Percentiles rank a stretch among this genome's conserved stretches.
Evolutionary conservation across 2,888 invertebrate species (phyloP).

Genomic region (Lithosia quadra): DNA sequence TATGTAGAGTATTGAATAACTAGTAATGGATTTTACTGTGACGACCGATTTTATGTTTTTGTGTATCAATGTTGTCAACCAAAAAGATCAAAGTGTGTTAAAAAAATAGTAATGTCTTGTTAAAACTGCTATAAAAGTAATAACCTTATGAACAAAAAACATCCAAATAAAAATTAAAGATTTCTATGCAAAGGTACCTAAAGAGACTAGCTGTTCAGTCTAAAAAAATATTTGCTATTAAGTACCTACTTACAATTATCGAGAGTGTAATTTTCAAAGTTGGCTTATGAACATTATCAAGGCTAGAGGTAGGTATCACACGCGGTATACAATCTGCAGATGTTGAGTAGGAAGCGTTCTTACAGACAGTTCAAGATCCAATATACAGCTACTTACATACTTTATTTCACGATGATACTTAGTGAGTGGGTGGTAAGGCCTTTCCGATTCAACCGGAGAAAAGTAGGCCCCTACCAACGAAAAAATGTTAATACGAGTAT

Average conservation of each 20-base stretch:
- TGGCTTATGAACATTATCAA: neutral
- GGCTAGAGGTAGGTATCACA: neutral
- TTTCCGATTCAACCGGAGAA: neutral
- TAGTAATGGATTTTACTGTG: neutral
- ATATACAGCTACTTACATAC: neutral
- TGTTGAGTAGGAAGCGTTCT: too few relatives aligned
- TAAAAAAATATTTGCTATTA: too few relatives aligned
- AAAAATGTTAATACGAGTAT: too few relatives aligned
- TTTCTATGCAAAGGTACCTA: too few relatives aligned
- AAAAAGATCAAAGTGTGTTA: neutral
- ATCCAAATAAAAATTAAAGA: too few relatives aligned
- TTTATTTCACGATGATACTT: neutral
- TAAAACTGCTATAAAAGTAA: too few relatives aligned
- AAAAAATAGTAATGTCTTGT: too few relatives aligned
- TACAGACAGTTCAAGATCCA: neutral
- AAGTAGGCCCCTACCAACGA: neutral
- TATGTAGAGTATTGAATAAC: slow-evolving; percentile 5
- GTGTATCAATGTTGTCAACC: neutral
- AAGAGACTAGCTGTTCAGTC: too few relatives aligned
- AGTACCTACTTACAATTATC: too few relatives aligned
- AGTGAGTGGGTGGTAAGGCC: neutral
- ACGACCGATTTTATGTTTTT: neutral
- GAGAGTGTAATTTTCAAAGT: neutral
- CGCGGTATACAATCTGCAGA: too few relatives aligned
- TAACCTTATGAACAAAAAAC: too few relatives aligned